Evolutionary conservation across 2,888 invertebrate species (phyloP), one percentile per base, ranked within the genome.

Genomic region (Lepidonotus clava): DNA sequence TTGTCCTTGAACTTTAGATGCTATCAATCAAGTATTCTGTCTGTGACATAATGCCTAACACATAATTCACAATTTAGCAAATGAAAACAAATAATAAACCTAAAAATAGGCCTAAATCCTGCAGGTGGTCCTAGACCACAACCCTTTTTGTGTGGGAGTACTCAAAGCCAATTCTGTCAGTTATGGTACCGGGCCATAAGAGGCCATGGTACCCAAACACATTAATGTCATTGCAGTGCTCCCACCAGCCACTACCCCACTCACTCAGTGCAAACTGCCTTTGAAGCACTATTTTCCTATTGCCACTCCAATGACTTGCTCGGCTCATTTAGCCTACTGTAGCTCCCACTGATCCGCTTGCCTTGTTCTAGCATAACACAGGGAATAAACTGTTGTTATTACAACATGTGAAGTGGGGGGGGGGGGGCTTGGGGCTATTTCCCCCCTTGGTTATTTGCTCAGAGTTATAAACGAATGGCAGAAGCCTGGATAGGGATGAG

Each of bases 361-460:
- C n/a, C 14, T 71, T 71, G 71, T 71, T 71, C 38, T 71, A 71
- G 34, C 71, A 71, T 71, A 71, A 71, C 71, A 71, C 18, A 24
- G 21, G 5, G 56, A 56, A 32, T 71, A n/a, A 21, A 38, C 36
- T 71, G 71, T 71, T 71, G 71, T 71, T 71, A 71, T 71, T n/a
- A 34, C 24, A 36, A 38, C 38, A 71, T 38, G n/a, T n/a, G 38
- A 14, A n/a, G n/a, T n/a, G n/a, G n/a, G n/a, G n/a, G n/a, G n/a
- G n/a, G n/a, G n/a, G n/a, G n/a, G n/a, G n/a, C n/a, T n/a, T n/a
- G n/a, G n/a, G n/a, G n/a, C n/a, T n/a, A n/a, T n/a, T n/a, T n/a
- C n/a, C n/a, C n/a, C n/a, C n/a, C n/a, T n/a, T n/a, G n/a, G 53
- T 53, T 5, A 53, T 53, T 53, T 53, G n/a, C n/a, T 53, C 53